Conservation (phyloP, 2,113 vertebrate species). For the Shinisaurus crocodilurus region DNA sequence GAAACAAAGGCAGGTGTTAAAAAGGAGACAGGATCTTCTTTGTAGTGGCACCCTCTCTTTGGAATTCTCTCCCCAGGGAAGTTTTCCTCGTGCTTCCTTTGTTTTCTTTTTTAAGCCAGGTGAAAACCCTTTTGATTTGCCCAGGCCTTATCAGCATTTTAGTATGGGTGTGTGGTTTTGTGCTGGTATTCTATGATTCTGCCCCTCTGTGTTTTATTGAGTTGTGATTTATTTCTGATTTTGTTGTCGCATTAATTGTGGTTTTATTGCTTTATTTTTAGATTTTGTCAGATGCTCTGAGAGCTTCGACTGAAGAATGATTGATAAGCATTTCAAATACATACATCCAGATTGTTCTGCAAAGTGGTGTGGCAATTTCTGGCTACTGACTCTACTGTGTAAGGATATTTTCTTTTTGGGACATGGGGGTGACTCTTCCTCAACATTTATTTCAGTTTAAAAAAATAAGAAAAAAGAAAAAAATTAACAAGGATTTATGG, state of each 20-base stretch:
- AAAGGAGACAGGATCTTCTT: background rate
- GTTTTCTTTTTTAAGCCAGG: background rate
- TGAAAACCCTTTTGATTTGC: background rate
- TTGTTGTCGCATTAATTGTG: background rate
- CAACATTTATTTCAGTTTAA: background rate
- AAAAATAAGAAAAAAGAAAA: background rate
- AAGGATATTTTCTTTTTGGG: background rate
- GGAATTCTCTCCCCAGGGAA: background rate
- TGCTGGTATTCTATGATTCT: background rate
- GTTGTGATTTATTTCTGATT: background rate
- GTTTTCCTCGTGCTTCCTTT: background rate
- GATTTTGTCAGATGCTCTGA: background rate
- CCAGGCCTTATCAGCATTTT: background rate
- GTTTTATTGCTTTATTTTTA: background rate
- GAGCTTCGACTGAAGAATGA: background rate
- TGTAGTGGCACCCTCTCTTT: background rate
- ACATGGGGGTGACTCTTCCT: background rate
- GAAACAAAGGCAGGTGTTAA: background rate
- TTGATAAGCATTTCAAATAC: background rate
- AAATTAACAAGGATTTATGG: constrained; percentile 30
- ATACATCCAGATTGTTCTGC: background rate
- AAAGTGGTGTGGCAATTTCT: background rate
- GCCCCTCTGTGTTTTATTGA: background rate
- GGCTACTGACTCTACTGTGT: background rate
- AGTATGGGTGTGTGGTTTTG: background rate